A percentile compares a stretch with the other conserved stretches of the same genome.
Evolutionary conservation across 2,888 invertebrate genomes (phyloP).

Genomic region (Metacarcinus magister): DNA sequence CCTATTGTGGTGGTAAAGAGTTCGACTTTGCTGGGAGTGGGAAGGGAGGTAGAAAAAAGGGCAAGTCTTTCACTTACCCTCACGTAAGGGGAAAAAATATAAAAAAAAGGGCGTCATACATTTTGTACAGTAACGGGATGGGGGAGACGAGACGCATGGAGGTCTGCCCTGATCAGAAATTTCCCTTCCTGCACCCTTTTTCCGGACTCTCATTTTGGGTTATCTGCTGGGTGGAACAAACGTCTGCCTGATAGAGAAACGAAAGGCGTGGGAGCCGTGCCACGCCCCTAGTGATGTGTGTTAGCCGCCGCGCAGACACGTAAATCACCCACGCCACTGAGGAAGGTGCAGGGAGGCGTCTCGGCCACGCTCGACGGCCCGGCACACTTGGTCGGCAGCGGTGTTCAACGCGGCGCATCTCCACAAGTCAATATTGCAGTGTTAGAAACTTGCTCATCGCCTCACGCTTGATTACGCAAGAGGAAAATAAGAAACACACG

Average conservation of each 20-base stretch:
- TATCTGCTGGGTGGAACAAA: constrained; percentile 38
- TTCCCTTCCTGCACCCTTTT: not conserved
- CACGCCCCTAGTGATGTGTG: constrained; percentile 39
- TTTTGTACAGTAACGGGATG: constrained; percentile 32
- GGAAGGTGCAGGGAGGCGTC: constrained; percentile 27
- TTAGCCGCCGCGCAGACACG: constrained; percentile 20
- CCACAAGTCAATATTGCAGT: not conserved
- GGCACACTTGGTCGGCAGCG: not conserved
- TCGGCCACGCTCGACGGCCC: constrained; percentile 27
- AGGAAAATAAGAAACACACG: not conserved
- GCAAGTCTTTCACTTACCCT: constrained; percentile 66
- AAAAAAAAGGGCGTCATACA: constrained; percentile 58
- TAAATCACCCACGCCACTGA: constrained; percentile 29
- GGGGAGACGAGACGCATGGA: not conserved
- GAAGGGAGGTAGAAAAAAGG: constrained; percentile 47
- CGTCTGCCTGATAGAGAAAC: constrained; percentile 13
- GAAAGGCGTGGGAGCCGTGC: not conserved
- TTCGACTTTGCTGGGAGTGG: constrained; percentile 29
- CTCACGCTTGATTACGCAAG: not conserved
- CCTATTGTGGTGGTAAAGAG: constrained; percentile 63
- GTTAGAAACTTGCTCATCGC: not conserved
- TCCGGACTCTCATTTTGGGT: not conserved
- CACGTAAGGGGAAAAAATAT: not conserved
- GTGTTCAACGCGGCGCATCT: constrained; percentile 5
- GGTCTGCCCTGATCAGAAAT: not conserved